Conservation (phyloP, 2,113 vertebrate genomes). For the Dunckerocampus dactyliophorus region DNA sequence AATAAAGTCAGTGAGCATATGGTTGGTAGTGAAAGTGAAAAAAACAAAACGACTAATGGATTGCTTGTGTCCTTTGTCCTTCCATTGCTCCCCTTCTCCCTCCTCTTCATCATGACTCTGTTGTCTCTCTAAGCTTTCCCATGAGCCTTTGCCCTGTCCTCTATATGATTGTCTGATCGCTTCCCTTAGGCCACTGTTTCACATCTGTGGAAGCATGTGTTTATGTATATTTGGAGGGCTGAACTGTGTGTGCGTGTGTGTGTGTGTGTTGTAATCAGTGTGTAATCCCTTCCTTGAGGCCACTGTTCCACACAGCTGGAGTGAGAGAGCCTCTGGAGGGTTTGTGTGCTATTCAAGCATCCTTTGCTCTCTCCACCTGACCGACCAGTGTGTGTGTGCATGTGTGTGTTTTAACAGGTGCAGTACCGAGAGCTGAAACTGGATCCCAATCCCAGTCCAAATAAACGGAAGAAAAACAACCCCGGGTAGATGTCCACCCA, state of each 20-base stretch:
- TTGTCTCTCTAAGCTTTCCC: conserved; percentile 65
- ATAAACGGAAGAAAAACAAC: conserved; percentile 97
- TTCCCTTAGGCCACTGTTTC: conserved; percentile 63
- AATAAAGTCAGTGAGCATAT: not conserved
- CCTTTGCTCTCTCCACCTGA: conserved; percentile 76
- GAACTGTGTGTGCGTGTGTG: conserved; percentile 16
- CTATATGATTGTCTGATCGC: conserved; percentile 70
- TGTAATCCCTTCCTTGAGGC: conserved; percentile 68
- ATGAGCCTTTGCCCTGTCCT: conserved; percentile 60
- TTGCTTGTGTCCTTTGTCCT: conserved; percentile 16
- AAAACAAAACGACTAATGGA: conserved; percentile 4
- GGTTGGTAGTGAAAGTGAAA: not conserved
- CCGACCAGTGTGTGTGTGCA: conserved; percentile 52
- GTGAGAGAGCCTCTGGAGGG: conserved; percentile 40
- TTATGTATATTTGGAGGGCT: conserved; percentile 6
- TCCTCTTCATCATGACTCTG: conserved; percentile 54
- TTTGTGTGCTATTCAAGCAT: conserved; percentile 69
- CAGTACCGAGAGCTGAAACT: conserved; percentile 95
- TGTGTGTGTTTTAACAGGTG: conserved; percentile 95
- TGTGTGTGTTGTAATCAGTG: conserved; percentile 63
- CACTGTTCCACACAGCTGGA: conserved; percentile 61
- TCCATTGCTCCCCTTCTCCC: conserved; percentile 31
- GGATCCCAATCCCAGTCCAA: conserved; percentile 90
- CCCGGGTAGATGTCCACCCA: conserved; percentile 77
- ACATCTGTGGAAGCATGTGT: conserved; percentile 56